Evolutionary conservation across 1,140 invertebrate species (phyloP).

Genomic region (Hypothenemus hampei): DNA sequence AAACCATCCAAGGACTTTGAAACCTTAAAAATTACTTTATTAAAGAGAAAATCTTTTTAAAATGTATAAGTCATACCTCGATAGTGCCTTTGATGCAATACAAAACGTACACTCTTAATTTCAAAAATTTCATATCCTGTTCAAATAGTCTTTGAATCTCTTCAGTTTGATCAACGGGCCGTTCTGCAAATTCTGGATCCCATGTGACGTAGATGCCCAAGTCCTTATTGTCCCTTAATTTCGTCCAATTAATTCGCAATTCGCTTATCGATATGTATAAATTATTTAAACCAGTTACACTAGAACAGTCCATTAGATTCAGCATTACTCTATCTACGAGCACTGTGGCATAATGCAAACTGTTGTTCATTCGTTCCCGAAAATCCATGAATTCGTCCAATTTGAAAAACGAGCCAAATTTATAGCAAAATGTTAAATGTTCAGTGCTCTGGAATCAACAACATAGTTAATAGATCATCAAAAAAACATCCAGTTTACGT

Average conservation of each 20-base stretch:
- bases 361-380: conserved; percentile 72
- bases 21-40: conserved; percentile 14
- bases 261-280: conserved; percentile 49
- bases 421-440: conserved; percentile 87
- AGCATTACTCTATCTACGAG: conserved; percentile 75
- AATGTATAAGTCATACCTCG: too few species aligned
- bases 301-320: conserved; percentile 59
- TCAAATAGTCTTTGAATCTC: conserved; percentile 31
- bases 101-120: too few species aligned
- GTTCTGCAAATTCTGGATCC: conserved; percentile 48
- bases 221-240: conserved; percentile 56
- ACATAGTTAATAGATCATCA: neutral
- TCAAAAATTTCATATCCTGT: conserved; percentile 38
- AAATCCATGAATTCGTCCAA: conserved; percentile 87
- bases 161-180: conserved; percentile 31
- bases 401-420: conserved; percentile 90
- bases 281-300: conserved; percentile 36
- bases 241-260: conserved; percentile 48
- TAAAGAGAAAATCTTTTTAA: neutral
- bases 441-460: conserved; percentile 68
- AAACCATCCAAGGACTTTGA: conserved; percentile 33
- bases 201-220: conserved; percentile 54
- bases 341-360: conserved; percentile 72
- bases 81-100: too few species aligned
- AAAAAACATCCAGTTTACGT: conserved; percentile 62